Evolutionary conservation across 1,140 invertebrate genomes (phyloP).

Genomic region (Pachyrhynchus sulphureomaculatus): DNA sequence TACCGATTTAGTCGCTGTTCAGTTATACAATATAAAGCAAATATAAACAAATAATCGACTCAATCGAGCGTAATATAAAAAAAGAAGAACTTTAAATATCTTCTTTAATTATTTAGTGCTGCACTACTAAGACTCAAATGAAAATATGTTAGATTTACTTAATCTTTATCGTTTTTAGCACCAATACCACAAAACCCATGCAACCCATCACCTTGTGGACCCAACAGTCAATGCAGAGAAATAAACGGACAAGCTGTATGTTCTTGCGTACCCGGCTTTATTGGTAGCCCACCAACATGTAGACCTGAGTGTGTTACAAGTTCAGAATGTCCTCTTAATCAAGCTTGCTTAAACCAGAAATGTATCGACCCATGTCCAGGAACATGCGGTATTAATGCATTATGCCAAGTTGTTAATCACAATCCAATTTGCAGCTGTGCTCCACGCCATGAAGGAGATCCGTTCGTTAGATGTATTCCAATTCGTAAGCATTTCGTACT

Average conservation of each 20-base stretch:
- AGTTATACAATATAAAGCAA: not conserved
- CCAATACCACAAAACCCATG: conserved; percentile 59
- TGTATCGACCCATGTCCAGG: conserved; percentile 56
- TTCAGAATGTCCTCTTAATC: conserved; percentile 64
- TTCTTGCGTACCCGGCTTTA: conserved; percentile 62
- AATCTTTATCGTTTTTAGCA: conserved; percentile 24
- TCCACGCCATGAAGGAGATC: conserved; percentile 70
- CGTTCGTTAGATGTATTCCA: conserved; percentile 57
- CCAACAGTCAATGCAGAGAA: no score
- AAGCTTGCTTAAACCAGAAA: conserved; percentile 68
- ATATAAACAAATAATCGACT: conserved; percentile 17
- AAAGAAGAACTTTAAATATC: no score
- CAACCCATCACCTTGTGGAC: conserved; percentile 67
- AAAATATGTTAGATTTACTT: not conserved
- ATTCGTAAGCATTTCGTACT: conserved; percentile 43
- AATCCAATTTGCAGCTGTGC: conserved; percentile 53
- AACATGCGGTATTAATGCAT: conserved; percentile 54
- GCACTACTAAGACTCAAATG: not conserved
- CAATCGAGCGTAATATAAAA: not conserved
- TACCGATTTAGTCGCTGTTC: no score
- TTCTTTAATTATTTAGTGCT: no score
- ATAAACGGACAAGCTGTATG: conserved; percentile 46
- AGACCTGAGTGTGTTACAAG: conserved; percentile 66
- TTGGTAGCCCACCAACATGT: conserved; percentile 65
- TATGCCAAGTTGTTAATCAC: conserved; percentile 69